Base-by-base conservation (phyloP, 2,113 vertebrate genomes). In the Hippoglossus stenolepis region DNA sequence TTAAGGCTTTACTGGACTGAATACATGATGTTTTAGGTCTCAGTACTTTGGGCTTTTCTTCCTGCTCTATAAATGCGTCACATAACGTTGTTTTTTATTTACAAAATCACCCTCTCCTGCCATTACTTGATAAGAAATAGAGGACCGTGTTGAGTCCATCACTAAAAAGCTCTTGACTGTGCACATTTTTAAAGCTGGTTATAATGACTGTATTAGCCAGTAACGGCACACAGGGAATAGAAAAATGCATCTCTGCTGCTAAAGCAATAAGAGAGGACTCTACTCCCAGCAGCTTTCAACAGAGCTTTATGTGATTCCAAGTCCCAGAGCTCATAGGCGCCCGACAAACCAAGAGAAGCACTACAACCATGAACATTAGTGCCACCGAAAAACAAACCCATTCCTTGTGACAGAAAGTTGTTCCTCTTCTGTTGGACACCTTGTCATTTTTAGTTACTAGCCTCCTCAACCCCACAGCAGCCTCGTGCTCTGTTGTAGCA, bases 181-280 rank as follows among this genome's bases (percentile, higher is more conserved):
- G 74, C 82, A 84, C 85, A 80, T 77, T 90, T 74, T 62, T 67
- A 87, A 83, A 87, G 81, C 79, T 40, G 69, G 81, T 89, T 87
- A 74, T 89, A 91, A 89, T 89, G 89, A 90, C 73, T 85, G 84
- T 85, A 88, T 90, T 88, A 85, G 81, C 79, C 82, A 84, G 80
- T 85, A 89, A 81, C 64, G 65, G 78, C 73, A 80, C 82, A 79
- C 20, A 31, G 86, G 90, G 83, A 90, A 85, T 86, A 85, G 65
- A 85, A 65, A 85, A 84, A 89, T 83, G 85, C 75, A 76, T 88
- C 56, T 62, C 76, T 81, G 68, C 84, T 87, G 80, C 59, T 49
- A 65, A 38, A 79, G 89, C 79, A 86, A 88, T 89, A 87, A 85
- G 80, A 91, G 85, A 56, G 53, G 69, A 82, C 80, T 88, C 68